Conservation (phyloP, 2,113 vertebrate genomes). For the Taxidea taxus region DNA sequence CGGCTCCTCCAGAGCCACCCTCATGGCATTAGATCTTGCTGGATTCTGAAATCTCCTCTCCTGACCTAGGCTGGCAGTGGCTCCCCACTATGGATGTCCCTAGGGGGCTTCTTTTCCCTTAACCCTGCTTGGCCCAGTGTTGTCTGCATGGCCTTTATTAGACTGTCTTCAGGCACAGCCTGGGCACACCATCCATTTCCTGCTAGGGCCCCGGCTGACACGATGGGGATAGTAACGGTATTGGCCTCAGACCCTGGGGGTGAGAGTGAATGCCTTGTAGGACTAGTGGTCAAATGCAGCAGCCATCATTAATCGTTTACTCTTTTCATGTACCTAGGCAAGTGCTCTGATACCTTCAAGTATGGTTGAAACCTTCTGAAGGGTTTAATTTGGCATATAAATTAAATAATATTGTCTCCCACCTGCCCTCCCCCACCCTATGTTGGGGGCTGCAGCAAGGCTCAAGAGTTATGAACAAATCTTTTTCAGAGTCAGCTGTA, state of each 20-base stretch:
- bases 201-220: background rate
- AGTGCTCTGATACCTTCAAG: background rate
- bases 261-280: background rate
- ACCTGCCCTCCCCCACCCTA: background rate
- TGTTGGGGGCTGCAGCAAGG: background rate
- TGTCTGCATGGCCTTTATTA: background rate
- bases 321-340: background rate
- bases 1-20: background rate
- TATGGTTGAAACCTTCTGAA: background rate
- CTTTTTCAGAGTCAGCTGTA: background rate
- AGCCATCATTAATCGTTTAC: background rate
- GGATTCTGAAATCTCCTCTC: background rate
- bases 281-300: background rate
- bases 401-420: background rate
- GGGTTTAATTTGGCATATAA: background rate
- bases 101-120: background rate
- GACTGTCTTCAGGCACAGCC: background rate
- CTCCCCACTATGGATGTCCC: background rate
- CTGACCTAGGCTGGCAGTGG: background rate
- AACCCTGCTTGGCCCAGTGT: too few relatives aligned
- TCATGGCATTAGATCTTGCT: background rate
- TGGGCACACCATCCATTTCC: background rate
- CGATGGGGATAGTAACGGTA: background rate
- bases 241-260: too few relatives aligned
- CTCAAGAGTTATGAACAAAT: background rate